Evolutionary conservation across 2,113 vertebrate genomes (phyloP).

Genomic region (Acinonyx jubatus): DNA sequence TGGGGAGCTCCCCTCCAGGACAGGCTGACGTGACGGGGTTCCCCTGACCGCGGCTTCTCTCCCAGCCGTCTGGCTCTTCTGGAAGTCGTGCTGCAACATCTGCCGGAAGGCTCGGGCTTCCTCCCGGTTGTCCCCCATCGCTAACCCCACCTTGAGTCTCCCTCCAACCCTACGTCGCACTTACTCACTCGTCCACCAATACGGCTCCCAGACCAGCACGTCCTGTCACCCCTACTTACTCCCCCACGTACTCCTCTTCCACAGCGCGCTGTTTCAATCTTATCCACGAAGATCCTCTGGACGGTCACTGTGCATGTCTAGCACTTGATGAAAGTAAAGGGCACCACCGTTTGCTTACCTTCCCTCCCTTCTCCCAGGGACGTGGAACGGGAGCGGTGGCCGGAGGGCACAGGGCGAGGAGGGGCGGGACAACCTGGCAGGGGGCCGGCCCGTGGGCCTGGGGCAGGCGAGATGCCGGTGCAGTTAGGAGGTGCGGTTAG

Average conservation of each 20-base stretch:
- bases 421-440: neutral
- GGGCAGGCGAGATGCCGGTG: neutral
- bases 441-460: neutral
- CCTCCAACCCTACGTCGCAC: neutral
- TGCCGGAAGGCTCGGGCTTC: neutral
- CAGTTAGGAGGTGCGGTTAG: accelerated
- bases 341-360: neutral
- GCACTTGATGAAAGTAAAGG: neutral
- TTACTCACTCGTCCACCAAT: neutral
- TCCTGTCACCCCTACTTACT: neutral
- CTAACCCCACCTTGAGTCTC: neutral
- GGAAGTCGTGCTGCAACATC: neutral
- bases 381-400: neutral
- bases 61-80: neutral
- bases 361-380: neutral
- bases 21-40: accelerated
- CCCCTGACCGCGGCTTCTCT: neutral
- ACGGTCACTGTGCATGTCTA: neutral
- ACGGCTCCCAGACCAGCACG: neutral
- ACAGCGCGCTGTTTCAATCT: neutral
- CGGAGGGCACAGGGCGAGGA: accelerated
- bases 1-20: neutral
- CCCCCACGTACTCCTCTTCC: neutral
- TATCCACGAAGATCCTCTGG: accelerated
- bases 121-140: too few relatives aligned